Conservation (phyloP, 2,113 vertebrate genomes). For the Enhydra lutris region DNA sequence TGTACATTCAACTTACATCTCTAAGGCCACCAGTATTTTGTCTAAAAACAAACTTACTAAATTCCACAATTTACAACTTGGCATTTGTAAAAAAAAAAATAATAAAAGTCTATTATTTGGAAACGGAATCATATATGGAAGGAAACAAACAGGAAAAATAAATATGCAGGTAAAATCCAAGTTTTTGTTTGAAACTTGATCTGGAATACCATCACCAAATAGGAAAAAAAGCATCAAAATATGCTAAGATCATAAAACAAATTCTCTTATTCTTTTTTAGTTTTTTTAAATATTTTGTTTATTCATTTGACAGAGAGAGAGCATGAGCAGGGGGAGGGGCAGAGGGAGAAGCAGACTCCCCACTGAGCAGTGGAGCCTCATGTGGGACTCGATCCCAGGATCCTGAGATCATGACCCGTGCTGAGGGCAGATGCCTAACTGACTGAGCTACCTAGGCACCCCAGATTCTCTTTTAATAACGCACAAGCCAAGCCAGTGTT, state of each 20-base stretch:
- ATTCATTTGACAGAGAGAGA: not conserved
- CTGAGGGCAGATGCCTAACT: not conserved
- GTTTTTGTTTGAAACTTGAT: not conserved
- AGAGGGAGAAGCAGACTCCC: not conserved
- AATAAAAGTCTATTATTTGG: not conserved
- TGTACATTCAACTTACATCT: not conserved
- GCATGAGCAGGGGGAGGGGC: not conserved
- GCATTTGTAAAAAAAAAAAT: not conserved
- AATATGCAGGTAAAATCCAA: slow-evolving; percentile 15
- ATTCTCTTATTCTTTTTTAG: not conserved
- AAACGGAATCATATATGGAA: not conserved
- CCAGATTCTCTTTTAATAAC: not conserved
- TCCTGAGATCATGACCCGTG: too few relatives aligned
- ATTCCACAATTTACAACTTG: not conserved
- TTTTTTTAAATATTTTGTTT: not conserved
- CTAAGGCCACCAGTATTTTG: not conserved
- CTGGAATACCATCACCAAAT: not conserved
- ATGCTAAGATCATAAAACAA: not conserved
- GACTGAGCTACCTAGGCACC: not conserved
- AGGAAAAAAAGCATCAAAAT: not conserved
- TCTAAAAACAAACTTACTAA: not conserved
- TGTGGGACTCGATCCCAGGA: not conserved
- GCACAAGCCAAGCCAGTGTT: not conserved
- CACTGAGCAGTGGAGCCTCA: not conserved
- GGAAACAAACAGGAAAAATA: not conserved